phyloP scores from a whole-genome alignment of 2,888 invertebrate species.

The Meloe dianella region DNA sequence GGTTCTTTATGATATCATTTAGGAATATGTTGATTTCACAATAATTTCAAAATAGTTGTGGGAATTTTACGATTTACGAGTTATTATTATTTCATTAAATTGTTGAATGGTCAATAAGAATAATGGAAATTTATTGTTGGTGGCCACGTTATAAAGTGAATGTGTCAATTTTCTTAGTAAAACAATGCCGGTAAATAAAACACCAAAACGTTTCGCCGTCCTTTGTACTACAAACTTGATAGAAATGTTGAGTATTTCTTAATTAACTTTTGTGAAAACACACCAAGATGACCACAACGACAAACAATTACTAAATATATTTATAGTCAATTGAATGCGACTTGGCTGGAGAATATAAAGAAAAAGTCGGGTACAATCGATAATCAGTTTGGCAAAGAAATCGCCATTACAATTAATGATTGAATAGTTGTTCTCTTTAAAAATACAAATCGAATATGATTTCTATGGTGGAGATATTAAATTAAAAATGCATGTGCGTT shows the following conservation, averaged over 20 bases:
- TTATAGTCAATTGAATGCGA: background rate
- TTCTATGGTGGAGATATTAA: background rate
- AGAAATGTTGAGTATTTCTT: background rate
- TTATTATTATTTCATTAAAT: background rate
- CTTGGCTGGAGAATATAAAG: background rate
- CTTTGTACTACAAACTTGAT: background rate
- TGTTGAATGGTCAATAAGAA: background rate
- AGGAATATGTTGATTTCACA: constrained; percentile 15
- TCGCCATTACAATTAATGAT: too few relatives aligned
- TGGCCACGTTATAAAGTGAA: background rate
- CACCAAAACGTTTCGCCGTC: background rate
- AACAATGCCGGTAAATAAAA: background rate
- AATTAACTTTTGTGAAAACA: background rate
- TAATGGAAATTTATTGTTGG: background rate
- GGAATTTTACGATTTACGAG: background rate
- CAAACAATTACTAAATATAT: too few relatives aligned
- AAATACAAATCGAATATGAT: too few relatives aligned
- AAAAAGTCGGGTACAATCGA: too few relatives aligned
- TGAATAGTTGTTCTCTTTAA: too few relatives aligned
- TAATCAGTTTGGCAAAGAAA: too few relatives aligned
- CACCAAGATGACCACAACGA: background rate
- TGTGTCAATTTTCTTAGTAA: background rate
- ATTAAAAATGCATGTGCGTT: background rate
- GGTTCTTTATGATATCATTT: constrained; percentile 24
- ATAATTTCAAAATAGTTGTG: constrained; percentile 3